phyloP scores from a whole-genome alignment of 2,113 vertebrate species.

The Platysternon megacephalum region DNA sequence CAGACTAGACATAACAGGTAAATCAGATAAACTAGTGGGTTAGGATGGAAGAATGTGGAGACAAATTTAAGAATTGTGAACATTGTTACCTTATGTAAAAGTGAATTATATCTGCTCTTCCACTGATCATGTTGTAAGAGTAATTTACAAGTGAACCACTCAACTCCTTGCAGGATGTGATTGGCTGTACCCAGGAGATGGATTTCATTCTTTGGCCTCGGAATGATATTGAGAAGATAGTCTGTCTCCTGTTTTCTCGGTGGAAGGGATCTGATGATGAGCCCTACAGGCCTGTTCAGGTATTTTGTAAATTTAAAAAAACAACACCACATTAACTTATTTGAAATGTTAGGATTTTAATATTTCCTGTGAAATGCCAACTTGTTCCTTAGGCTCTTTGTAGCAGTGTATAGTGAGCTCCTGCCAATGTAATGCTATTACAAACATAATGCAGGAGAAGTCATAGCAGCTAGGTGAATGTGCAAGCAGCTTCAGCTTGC shows the following conservation, averaged over 20 bases:
- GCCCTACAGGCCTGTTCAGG: slow-evolving; percentile 98
- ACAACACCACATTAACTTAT: not conserved
- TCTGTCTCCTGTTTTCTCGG: slow-evolving; percentile 98
- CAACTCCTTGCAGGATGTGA: slow-evolving; percentile 87
- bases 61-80: not conserved
- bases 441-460: not conserved
- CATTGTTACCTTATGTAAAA: not conserved
- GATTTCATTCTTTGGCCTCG: slow-evolving; percentile 99
- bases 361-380: not conserved
- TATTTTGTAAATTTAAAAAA: slow-evolving; percentile 55
- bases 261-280: slow-evolving; percentile 97
- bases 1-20: not conserved
- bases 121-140: not conserved
- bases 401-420: not conserved
- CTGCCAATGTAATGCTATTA: not conserved
- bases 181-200: slow-evolving; percentile 99
- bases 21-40: not conserved
- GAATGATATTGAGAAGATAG: slow-evolving; percentile 98
- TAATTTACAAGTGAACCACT: not conserved
- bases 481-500: not conserved
- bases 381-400: not conserved
- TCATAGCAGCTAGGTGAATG: not conserved
- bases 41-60: not conserved
- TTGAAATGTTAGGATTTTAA: not conserved
- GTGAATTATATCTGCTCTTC: not conserved